Evolutionary conservation across 1,140 invertebrate genomes (phyloP).

Genomic region (Radopholus similis): DNA sequence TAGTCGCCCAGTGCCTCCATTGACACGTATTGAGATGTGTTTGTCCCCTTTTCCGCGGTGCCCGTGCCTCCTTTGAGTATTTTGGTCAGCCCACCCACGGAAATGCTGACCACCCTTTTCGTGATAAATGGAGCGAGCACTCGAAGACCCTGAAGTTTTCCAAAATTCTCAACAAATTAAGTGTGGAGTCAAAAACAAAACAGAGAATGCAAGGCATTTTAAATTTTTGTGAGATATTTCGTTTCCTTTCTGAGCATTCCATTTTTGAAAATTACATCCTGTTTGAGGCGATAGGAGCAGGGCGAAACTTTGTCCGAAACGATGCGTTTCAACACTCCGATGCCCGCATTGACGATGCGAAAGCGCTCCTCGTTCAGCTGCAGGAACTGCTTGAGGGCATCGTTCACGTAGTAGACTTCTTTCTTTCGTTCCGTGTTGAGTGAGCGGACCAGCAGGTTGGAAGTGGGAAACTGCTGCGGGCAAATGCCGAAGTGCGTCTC

Average conservation of each 20-base stretch:
- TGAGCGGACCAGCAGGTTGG: constrained; percentile 46
- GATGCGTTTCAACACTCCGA: constrained; percentile 23
- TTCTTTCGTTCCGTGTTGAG: constrained; percentile 48
- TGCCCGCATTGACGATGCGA: constrained; percentile 29
- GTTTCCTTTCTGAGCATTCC: too few relatives aligned
- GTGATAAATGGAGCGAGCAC: constrained; percentile 28
- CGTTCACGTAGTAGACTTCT: constrained; percentile 54
- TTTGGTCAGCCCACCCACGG: constrained; percentile 11
- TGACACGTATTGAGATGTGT: constrained; percentile 32
- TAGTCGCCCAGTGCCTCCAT: constrained; percentile 26
- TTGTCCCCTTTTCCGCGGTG: not conserved
- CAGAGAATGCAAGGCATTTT: too few relatives aligned
- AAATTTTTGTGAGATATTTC: too few relatives aligned
- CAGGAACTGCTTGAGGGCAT: constrained; percentile 48
- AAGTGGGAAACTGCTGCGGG: constrained; percentile 33
- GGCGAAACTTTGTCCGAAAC: constrained; percentile 31
- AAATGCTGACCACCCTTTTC: constrained; percentile 35
- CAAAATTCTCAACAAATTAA: constrained; percentile 7
- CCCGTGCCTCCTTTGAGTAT: constrained; percentile 28
- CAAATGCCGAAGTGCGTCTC: constrained; percentile 45
- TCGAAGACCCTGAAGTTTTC: constrained; percentile 33
- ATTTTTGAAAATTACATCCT: too few relatives aligned
- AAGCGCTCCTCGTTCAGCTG: constrained; percentile 36
- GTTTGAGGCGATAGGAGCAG: constrained; percentile 38
- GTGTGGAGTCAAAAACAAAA: constrained; percentile 5